A percentile compares a stretch with the other conserved stretches of the same genome.
Conservation (phyloP, 2,797 vertebrate genomes). For the Brachyalestes nurse region DNA sequence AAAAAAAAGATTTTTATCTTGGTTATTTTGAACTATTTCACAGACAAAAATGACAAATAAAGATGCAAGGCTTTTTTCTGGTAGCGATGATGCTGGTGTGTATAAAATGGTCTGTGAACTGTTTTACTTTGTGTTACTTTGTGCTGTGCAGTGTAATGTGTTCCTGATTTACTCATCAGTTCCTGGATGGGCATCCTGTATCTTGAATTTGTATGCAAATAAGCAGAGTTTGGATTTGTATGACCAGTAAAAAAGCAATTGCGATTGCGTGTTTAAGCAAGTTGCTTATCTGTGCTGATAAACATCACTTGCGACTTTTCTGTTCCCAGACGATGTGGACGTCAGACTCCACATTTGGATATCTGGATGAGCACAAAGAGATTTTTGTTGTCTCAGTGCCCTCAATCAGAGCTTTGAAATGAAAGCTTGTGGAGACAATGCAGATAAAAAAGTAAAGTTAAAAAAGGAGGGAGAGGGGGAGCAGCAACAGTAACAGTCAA, state of each 20-base stretch:
- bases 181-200: slow-evolving; percentile 16
- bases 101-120: neutral
- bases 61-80: no score
- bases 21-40: no score
- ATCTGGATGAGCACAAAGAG: slow-evolving; percentile 73
- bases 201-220: slow-evolving; percentile 38
- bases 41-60: no score
- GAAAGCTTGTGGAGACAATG: slow-evolving; percentile 67
- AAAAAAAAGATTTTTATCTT: no score
- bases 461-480: slow-evolving; percentile 23
- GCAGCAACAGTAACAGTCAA: slow-evolving; percentile 70
- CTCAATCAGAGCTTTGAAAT: slow-evolving; percentile 70
- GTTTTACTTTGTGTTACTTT: neutral
- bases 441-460: slow-evolving; percentile 45
- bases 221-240: slow-evolving; percentile 17
- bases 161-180: slow-evolving; percentile 8
- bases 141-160: neutral
- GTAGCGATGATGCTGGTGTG: no score
- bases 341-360: slow-evolving; percentile 46
- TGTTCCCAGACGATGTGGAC: slow-evolving; percentile 33
- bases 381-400: slow-evolving; percentile 63
- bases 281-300: slow-evolving; percentile 37
- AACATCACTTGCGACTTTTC: slow-evolving; percentile 30
- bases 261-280: slow-evolving; percentile 17
- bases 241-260: slow-evolving; percentile 32